Base-by-base conservation (phyloP, 2,888 invertebrate species). In the Pharmacophagus antenor region DNA sequence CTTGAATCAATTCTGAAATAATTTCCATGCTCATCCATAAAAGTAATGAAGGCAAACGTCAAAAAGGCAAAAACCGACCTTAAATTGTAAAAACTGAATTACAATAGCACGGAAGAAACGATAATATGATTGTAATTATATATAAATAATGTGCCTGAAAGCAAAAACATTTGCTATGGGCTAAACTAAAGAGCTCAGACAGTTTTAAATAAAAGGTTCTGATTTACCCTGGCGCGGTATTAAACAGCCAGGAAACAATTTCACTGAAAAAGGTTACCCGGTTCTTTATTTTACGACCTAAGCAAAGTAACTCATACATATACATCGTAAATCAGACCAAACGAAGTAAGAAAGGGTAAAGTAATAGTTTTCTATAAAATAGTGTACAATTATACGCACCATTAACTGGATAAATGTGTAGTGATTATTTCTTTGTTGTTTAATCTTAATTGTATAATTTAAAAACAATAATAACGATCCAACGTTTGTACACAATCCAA, bases 261-360 rank as follows among this genome's bases (percentile, higher is more conserved):
- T 58, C 51, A 25, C 59, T 56, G 55, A 65, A 69, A 65, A 65
- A 66, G 62, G 56, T 53, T 49, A 67, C 65, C 56, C 62, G 61
- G 58, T 59, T 63, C 60, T 67, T 67, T 63, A 64, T 69, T 68
- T 68, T 63, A 70, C 58, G 67, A 63, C 31, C 44, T 18, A 50
- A 42, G 50, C 27, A 31, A 53, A 20, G 42, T 31, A 49, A 53
- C 53, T 51, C 42, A 50, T 22, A 54, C 42, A 50, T 22, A 54
- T 53, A 50, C 53, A 41, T 59, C 61, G 58, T 63, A 62, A 62
- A 63, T 59, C 56, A 54, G 56, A 17, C 31, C 54, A 37, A 41
- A 50, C 27, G 61, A 18, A 18, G 27, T 47, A 37, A 41, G n/a
- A 23, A 56, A 48, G 48, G 46, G 46, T 41, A 41, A 49, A 56